Conservation (phyloP, 2,113 vertebrate species). For the Crotalus tigris region DNA sequence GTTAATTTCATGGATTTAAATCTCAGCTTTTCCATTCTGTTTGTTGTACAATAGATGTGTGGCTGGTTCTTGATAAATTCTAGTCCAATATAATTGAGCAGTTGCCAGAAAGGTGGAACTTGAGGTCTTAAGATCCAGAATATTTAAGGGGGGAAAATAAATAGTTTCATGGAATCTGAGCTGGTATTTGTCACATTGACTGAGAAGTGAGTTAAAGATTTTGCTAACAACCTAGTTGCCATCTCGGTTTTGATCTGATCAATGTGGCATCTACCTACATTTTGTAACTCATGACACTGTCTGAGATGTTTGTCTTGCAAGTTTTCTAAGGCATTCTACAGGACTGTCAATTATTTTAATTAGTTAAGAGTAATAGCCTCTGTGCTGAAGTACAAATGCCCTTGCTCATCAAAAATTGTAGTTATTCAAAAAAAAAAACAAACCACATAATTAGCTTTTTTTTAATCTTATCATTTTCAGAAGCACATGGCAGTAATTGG, state of each 20-base stretch:
- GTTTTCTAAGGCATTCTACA: constrained; percentile 43
- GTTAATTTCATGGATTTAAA: not conserved
- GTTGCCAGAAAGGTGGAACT: not conserved
- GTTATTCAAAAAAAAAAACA: constrained; percentile 63
- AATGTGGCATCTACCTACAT: not conserved
- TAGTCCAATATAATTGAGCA: not conserved
- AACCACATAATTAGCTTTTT: constrained; percentile 68
- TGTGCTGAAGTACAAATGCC: constrained; percentile 46
- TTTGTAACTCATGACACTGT: constrained; percentile 46
- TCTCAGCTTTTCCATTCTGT: not conserved
- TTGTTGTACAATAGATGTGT: not conserved
- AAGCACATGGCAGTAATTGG: constrained; percentile 72
- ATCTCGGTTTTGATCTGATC: not conserved
- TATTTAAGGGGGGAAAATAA: not conserved
- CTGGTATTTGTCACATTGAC: not conserved
- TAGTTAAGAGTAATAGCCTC: constrained; percentile 59
- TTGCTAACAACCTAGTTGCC: not conserved
- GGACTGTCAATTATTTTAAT: constrained; percentile 58
- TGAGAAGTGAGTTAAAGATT: not conserved
- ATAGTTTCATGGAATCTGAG: not conserved
- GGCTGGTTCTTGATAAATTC: not conserved
- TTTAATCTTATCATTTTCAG: constrained; percentile 76
- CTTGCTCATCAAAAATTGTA: constrained; percentile 70
- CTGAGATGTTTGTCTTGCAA: constrained; percentile 40
- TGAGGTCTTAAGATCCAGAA: not conserved